Evolutionary conservation across 1,140 invertebrate genomes (phyloP).

Genomic region (Frieseomelitta varia): DNA sequence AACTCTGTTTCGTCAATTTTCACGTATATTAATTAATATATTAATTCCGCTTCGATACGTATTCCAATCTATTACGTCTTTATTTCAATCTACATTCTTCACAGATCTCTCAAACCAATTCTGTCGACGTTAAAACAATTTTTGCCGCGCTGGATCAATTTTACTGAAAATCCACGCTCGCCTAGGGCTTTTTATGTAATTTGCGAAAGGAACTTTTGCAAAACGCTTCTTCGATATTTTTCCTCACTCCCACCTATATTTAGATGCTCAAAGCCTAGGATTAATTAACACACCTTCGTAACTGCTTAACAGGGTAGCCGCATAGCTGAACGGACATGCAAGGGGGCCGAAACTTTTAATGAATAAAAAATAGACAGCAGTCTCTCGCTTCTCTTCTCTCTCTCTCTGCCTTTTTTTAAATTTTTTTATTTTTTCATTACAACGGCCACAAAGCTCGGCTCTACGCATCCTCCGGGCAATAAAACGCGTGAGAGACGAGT

Average conservation of each 20-base stretch:
- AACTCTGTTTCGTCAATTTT: no score
- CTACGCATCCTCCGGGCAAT: background rate
- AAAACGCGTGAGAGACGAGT: background rate
- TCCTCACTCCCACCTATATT: conserved; percentile 24
- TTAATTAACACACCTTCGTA: conserved; percentile 50
- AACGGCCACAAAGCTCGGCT: background rate
- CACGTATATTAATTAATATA: no score
- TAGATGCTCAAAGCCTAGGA: conserved; percentile 41
- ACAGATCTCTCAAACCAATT: no score
- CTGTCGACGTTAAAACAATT: background rate
- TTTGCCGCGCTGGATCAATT: background rate
- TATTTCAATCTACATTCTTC: no score
- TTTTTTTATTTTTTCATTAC: conserved; percentile 10
- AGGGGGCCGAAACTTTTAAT: conserved; percentile 51
- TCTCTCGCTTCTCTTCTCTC: background rate
- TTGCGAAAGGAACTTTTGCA: background rate
- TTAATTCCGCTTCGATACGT: background rate
- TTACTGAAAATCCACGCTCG: no score
- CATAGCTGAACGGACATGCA: conserved; percentile 42
- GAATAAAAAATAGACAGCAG: conserved; percentile 42
- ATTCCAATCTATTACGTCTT: background rate
- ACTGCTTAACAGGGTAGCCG: conserved; percentile 29
- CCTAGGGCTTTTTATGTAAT: background rate
- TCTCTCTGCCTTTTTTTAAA: no score
- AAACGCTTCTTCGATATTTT: conserved; percentile 29